Percentiles rank a stretch among this genome's conserved stretches.
These are phyloP conservation scores for Adrianichthys oophorus DNA, from an alignment of 2,797 vertebrate genomes.

Conservation along the genomic window DNA sequence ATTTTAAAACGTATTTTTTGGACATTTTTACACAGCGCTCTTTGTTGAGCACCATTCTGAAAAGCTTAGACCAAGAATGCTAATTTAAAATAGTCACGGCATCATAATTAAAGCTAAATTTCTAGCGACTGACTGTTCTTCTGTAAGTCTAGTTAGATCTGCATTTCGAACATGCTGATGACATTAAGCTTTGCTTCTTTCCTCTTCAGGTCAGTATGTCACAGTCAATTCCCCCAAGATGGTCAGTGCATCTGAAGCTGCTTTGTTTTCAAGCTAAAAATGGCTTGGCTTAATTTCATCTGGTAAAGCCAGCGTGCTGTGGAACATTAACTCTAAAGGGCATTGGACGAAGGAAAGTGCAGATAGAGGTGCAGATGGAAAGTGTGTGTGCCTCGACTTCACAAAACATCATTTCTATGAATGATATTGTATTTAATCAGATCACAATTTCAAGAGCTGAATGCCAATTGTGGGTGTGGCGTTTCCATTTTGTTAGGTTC, in stretches of 20 bases:
- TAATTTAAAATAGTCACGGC: neutral
- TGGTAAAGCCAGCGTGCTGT: conserved; percentile 20
- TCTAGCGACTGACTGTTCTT: conserved; percentile 6
- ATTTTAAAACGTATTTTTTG: no score
- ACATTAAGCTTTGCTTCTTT: conserved; percentile 16
- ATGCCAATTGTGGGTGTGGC: conserved; percentile 32
- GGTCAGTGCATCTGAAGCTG: conserved; percentile 23
- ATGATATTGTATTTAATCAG: conserved; percentile 25
- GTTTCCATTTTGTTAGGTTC: conserved; percentile 33
- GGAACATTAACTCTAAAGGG: conserved; percentile 25
- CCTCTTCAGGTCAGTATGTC: conserved; percentile 10
- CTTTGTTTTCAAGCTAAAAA: conserved; percentile 49
- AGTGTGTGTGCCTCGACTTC: neutral
- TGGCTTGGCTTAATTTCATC: conserved; percentile 40
- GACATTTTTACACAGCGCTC: no score
- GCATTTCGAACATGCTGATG: conserved; percentile 30
- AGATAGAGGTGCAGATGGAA: neutral
- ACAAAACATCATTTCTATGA: conserved; percentile 10
- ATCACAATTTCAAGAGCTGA: conserved; percentile 31
- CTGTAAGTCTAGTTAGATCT: conserved; percentile 4
- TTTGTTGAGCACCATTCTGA: no score
- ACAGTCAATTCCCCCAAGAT: conserved; percentile 25
- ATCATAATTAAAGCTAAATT: conserved; percentile 15
- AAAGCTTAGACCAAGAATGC: no score
- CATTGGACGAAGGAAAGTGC: conserved; percentile 8